These are phyloP conservation scores for Nyleta sp. DNA, from an alignment of 2,888 invertebrate genomes.

Conservation along the genomic window DNA sequence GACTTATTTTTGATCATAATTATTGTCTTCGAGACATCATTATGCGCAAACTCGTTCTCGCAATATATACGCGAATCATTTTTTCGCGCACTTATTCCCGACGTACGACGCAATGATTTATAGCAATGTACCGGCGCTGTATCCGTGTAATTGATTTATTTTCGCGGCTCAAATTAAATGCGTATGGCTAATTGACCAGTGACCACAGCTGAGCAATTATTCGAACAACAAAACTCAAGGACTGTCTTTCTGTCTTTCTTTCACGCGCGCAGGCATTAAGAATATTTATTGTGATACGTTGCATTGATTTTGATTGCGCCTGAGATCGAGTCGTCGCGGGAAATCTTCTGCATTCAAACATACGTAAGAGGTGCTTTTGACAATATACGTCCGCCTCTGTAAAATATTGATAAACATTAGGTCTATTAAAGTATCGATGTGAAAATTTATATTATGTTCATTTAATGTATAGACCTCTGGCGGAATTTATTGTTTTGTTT, in stretches of 20 bases:
- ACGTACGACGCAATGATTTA: conserved; percentile 45
- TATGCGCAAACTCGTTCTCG: conserved; percentile 42
- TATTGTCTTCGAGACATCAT: conserved; percentile 33
- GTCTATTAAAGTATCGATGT: conserved; percentile 8
- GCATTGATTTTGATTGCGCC: conserved; percentile 36
- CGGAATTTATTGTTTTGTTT: conserved; percentile 13
- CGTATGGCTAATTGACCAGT: conserved; percentile 49
- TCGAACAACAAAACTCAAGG: conserved; percentile 48
- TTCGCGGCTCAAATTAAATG: conserved; percentile 49
- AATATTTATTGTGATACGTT: conserved; percentile 37
- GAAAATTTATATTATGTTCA: conserved; percentile 6
- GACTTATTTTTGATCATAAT: not conserved
- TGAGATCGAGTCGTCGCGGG: conserved; percentile 14
- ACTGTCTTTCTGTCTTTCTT: conserved; percentile 18
- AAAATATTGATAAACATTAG: conserved; percentile 26
- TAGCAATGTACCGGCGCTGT: conserved; percentile 14
- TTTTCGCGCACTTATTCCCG: conserved; percentile 40
- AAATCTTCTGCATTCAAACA: conserved; percentile 20
- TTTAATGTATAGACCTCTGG: not conserved
- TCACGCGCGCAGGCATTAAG: conserved; percentile 19
- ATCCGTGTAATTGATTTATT: conserved; percentile 47
- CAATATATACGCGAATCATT: conserved; percentile 43
- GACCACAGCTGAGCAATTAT: conserved; percentile 42
- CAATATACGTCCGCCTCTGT: conserved; percentile 6
- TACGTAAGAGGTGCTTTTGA: too few species aligned